Base-by-base conservation (phyloP, 1,140 invertebrate genomes). In the Procambarus virginalis region DNA sequence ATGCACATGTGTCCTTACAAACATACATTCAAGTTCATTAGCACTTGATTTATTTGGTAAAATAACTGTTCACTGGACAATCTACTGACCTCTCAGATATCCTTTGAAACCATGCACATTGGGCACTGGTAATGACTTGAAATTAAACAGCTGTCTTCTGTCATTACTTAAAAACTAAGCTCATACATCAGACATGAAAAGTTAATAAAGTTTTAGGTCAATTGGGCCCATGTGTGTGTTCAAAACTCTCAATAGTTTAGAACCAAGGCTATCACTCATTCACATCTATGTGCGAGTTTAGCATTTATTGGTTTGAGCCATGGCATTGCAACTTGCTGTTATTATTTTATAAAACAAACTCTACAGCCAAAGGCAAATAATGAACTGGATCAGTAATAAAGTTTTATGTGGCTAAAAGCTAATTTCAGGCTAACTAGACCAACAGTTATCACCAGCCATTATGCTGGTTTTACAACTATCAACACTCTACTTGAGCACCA, bases 401-500 rank as follows among this genome's bases (percentile, higher is more conserved):
- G 9, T 81, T 81, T 8, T 79, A 79, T 58, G 2, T 60, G 79
- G 79, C 22, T 81, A 60, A 55, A 81, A 78, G 17, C 55, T 81
- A 55, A n/a, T 58, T 12, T 81, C 20, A 17, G 46, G 76, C 68
- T 73, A 34, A 68, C n/a, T 73, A 6, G 6, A 73, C 68, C 6
- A 34, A 8, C 46, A 48, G 22, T 17, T 51, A 58, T 81, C n/a
- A 81, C 20, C 46, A 79, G 77, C 10, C 46, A 49, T 20, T 51
- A 51, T 58, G 68, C 68, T 73, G n/a, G 64, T 17, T 10, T 68
- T 68, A 68, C 64, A 68, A 68, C 17, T 12, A 20, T 68, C 68
- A 73, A 10, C 34, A 22, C 34, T 73, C 60, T 73, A 22, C 68
- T 73, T 73, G 60, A 64, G 60, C 60, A 64, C 60, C 60, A 64